Conservation (phyloP, 2,113 vertebrate species). For the Cervus canadensis region DNA sequence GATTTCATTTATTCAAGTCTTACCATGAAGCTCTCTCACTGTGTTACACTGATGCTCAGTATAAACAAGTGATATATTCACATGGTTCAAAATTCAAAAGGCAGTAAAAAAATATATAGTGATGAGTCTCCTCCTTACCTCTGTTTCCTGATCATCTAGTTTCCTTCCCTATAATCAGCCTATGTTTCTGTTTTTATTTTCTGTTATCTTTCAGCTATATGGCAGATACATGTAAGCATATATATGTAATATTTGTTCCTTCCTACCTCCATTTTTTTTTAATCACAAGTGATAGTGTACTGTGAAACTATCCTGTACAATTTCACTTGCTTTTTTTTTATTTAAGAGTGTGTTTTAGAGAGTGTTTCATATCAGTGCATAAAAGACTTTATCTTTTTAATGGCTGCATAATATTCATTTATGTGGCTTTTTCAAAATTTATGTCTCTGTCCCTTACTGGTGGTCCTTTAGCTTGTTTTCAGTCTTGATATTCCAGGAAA, state of each 20-base stretch:
- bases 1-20: slow-evolving; percentile 43
- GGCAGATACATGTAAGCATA: background rate
- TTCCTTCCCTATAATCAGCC: background rate
- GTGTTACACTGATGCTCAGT: background rate
- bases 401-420: background rate
- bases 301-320: background rate
- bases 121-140: background rate
- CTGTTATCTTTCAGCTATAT: background rate
- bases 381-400: background rate
- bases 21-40: slow-evolving; percentile 43
- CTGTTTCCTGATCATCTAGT: background rate
- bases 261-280: background rate
- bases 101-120: background rate
- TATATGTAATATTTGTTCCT: background rate
- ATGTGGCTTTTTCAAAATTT: background rate
- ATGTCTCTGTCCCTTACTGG: background rate
- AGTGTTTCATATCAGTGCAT: background rate
- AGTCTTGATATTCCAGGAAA: slow-evolving; percentile 17
- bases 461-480: background rate
- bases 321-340: slow-evolving; percentile 17
- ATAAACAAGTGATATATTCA: background rate
- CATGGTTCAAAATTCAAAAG: slow-evolving; percentile 25
- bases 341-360: background rate
- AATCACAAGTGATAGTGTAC: background rate
- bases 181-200: background rate